Conservation (phyloP, 2,113 vertebrate species). For the Chlorocebus sabaeus region DNA sequence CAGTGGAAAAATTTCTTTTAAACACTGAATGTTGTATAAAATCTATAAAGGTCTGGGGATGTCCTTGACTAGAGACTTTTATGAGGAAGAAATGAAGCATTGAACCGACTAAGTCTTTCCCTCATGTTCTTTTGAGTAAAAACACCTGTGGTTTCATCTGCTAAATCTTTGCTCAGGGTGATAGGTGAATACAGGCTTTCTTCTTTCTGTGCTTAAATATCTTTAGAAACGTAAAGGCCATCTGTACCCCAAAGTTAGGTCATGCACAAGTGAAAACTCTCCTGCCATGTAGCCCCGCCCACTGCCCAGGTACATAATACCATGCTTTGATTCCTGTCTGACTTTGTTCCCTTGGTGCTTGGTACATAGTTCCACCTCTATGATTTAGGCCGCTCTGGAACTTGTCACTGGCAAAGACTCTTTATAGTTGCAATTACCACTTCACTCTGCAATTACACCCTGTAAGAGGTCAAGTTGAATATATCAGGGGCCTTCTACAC, state of each 20-base stretch:
- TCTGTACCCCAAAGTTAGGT: conserved; percentile 63
- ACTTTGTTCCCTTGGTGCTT: conserved; percentile 57
- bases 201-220: conserved; percentile 64
- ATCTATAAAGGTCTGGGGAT: conserved; percentile 50
- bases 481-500: not conserved
- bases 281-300: conserved; percentile 15
- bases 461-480: conserved; percentile 43
- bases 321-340: conserved; percentile 57
- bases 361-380: not conserved
- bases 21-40: conserved; percentile 40
- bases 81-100: conserved; percentile 59
- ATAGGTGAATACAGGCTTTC: conserved; percentile 66
- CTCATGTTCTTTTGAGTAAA: conserved; percentile 62
- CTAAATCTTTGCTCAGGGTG: conserved; percentile 64
- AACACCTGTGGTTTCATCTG: conserved; percentile 64
- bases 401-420: conserved; percentile 34
- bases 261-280: conserved; percentile 48
- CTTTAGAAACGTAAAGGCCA: conserved; percentile 65
- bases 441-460: conserved; percentile 46
- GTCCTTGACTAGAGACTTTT: conserved; percentile 42
- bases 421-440: conserved; percentile 48
- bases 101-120: conserved; percentile 38
- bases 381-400: conserved; percentile 56
- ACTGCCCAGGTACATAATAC: conserved; percentile 29
- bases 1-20: conserved; percentile 16